phyloP scores from a whole-genome alignment of 2,797 vertebrate species.

The Acestrorhynchus altus region DNA sequence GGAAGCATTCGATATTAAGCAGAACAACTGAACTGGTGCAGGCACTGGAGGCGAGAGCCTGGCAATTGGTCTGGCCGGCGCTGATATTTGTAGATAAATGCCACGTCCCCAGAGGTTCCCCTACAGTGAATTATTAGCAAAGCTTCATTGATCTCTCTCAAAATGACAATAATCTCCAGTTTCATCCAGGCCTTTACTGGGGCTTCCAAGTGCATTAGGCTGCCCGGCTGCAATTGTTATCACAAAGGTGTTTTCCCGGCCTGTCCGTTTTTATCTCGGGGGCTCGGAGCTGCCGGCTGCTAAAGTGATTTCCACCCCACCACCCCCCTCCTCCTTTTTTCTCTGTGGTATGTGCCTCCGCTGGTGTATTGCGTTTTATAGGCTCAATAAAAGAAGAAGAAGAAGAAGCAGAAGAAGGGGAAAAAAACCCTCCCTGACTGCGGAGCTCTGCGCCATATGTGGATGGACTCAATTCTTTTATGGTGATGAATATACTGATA shows the following conservation, averaged over 20 bases:
- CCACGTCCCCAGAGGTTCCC: slow-evolving; percentile 60
- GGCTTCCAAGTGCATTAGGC: slow-evolving; percentile 78
- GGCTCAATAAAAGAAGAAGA: slow-evolving; percentile 45
- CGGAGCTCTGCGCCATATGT: slow-evolving; percentile 79
- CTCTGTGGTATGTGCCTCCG: slow-evolving; percentile 65
- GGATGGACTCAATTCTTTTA: slow-evolving; percentile 69
- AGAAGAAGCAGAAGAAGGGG: neutral
- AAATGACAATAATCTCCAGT: slow-evolving; percentile 80
- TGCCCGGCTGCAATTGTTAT: slow-evolving; percentile 77
- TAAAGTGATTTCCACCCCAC: slow-evolving; percentile 81
- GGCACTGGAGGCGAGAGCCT: slow-evolving; percentile 50
- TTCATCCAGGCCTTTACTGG: slow-evolving; percentile 77
- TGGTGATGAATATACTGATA: slow-evolving; percentile 80
- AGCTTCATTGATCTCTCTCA: slow-evolving; percentile 81
- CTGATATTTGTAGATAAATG: slow-evolving; percentile 69
- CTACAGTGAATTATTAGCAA: slow-evolving; percentile 62
- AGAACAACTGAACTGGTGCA: slow-evolving; percentile 48
- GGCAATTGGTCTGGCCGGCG: slow-evolving; percentile 55
- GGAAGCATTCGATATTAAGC: slow-evolving; percentile 58
- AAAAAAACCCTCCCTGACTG: slow-evolving; percentile 83
- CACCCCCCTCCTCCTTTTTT: neutral
- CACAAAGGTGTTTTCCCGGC: slow-evolving; percentile 71
- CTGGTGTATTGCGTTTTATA: slow-evolving; percentile 82
- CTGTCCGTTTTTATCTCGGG: slow-evolving; percentile 75
- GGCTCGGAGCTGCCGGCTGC: slow-evolving; percentile 75